Evolutionary conservation across 2,797 vertebrate genomes (phyloP).

Genomic region (Eulemur albifrons): DNA sequence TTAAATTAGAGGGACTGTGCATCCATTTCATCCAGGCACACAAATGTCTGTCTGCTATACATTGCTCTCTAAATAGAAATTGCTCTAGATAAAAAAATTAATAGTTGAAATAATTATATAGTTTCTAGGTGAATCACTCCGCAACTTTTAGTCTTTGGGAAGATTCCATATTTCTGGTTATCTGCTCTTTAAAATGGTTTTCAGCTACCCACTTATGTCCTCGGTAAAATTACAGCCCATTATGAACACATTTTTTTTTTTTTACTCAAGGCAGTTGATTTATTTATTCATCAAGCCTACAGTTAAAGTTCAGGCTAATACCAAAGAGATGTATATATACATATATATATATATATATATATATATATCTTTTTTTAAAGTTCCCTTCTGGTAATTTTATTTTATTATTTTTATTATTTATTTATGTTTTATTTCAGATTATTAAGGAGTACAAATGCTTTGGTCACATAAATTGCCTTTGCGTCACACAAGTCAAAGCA

Average conservation of each 20-base stretch:
- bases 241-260: slow-evolving; percentile 31
- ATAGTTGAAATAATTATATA: slow-evolving; percentile 75
- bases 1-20: slow-evolving; percentile 41
- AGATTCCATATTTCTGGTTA: slow-evolving; percentile 65
- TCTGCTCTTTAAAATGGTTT: slow-evolving; percentile 47
- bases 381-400: no score
- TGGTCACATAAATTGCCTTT: no score
- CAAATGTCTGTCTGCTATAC: slow-evolving; percentile 51
- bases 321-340: not conserved
- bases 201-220: slow-evolving; percentile 48
- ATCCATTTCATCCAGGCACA: slow-evolving; percentile 33
- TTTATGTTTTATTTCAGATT: no score
- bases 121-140: slow-evolving; percentile 74
- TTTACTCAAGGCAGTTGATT: not conserved
- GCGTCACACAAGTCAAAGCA: no score
- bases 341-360: not conserved
- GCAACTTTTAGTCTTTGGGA: slow-evolving; percentile 63
- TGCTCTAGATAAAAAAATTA: slow-evolving; percentile 61
- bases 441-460: no score
- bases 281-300: slow-evolving; percentile 20
- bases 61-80: slow-evolving; percentile 69
- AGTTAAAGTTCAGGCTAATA: slow-evolving; percentile 35
- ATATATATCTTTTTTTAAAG: no score
- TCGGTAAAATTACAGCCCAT: slow-evolving; percentile 50
- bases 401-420: no score